phyloP scores from a whole-genome alignment of 2,888 invertebrate species.

The Agrilus biguttatus region DNA sequence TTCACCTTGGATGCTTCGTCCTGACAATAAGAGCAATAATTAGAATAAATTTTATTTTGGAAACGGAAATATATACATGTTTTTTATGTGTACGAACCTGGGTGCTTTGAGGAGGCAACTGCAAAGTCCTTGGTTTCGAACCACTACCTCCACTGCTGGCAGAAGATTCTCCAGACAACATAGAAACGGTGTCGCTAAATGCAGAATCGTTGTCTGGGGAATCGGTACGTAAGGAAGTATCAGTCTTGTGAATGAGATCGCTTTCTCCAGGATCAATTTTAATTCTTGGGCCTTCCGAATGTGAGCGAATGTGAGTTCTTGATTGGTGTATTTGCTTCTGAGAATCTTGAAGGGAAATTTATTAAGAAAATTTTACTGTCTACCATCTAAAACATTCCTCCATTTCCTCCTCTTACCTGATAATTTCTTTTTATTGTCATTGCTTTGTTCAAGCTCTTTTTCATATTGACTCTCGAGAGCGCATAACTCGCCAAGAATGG shows the following conservation, averaged over 20 bases:
- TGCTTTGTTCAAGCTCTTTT: conserved; percentile 35
- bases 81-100: conserved; percentile 9
- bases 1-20: conserved; percentile 67
- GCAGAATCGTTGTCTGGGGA: conserved; percentile 97
- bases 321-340: conserved; percentile 24
- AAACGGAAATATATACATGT: background rate
- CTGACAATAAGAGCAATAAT: conserved; percentile 21
- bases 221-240: conserved; percentile 53
- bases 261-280: conserved; percentile 26
- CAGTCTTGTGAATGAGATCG: conserved; percentile 24
- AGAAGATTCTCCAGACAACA: conserved; percentile 85
- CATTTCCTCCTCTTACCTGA: conserved; percentile 20
- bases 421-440: conserved; percentile 25
- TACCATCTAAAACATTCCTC: background rate
- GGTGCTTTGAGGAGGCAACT: conserved; percentile 13
- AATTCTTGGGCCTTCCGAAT: conserved; percentile 30
- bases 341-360: conserved; percentile 18
- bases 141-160: conserved; percentile 75
- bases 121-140: conserved; percentile 34
- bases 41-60: conserved; percentile 1
- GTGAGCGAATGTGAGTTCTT: conserved; percentile 29
- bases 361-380: conserved; percentile 2
- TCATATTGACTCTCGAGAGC: conserved; percentile 67
- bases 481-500: conserved; percentile 88
- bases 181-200: conserved; percentile 92